Base-by-base conservation (phyloP, 1,140 invertebrate species). In the Sminthurinus signatus region DNA sequence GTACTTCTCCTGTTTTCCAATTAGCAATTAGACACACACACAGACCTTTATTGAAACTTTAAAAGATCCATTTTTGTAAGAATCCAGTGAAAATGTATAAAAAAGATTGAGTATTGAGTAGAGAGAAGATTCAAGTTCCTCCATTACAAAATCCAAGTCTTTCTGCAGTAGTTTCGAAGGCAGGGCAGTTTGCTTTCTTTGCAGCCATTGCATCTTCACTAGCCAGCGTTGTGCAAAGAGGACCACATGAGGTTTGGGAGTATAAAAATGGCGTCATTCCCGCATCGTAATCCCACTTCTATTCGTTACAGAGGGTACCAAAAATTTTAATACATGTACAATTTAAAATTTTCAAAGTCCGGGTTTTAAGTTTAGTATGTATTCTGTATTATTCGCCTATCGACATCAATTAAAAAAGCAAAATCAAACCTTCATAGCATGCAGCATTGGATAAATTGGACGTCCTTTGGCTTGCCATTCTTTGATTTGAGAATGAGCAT, bases 281-380 rank as follows among this genome's bases (percentile, higher is more conserved):
- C 23, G 27, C 27, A 10, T 52, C 50, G 50, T 52, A 52, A 25
- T 52, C 50, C 50, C 50, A 52, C 27, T 52, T 52, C 50, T 48
- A 25, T 25, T n/a, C 8, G 5, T 48, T 25, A 12, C n/a, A 48
- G 19, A 48, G n/a, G n/a, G n/a, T 42, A 10, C 39, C 39, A n/a
- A n/a, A 42, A 42, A n/a, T 42, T 42, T 42, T 42, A 42, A 42
- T 12, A 42, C 10, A 42, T 12, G n/a, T 42, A 12, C 39, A 42
- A 42, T 12, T n/a, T n/a, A 25, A n/a, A 48, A 48, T 48, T 25
- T 4, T 48, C 44, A 48, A 48, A n/a, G n/a, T n/a, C n/a, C n/a
- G n/a, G n/a, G n/a, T 48, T 14, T 8, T 19, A 12, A 14, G 21
- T 48, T 48, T 19, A 48, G 8, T 14, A 23, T 19, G 21, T 8